Conservation (phyloP, 1,140 invertebrate genomes). For the Drosophila yakuba region DNA sequence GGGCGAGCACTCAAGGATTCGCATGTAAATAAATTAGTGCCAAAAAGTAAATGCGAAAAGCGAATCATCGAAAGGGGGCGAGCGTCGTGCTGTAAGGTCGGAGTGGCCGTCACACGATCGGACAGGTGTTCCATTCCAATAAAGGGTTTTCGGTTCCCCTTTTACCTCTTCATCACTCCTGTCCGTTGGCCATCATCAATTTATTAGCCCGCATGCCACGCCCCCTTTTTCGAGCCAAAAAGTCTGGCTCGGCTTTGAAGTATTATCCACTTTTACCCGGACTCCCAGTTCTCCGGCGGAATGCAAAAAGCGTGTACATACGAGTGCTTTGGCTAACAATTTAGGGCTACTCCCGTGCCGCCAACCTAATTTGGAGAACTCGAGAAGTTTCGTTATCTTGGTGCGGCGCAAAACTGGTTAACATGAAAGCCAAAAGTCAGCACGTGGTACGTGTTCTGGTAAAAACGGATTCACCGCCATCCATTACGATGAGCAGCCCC, state of each 20-base stretch:
- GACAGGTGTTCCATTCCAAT: neutral
- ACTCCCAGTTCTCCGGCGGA: neutral
- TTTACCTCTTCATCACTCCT: constrained; percentile 11
- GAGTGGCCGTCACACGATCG: constrained; percentile 11
- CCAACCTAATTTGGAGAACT: constrained; percentile 58
- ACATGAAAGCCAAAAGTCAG: constrained; percentile 15
- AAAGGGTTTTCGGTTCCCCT: constrained; percentile 12
- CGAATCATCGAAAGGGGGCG: constrained; percentile 9
- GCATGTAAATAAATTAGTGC: constrained; percentile 70
- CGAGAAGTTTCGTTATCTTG: constrained; percentile 26
- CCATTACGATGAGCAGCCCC: constrained; percentile 11
- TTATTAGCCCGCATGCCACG: constrained; percentile 1
- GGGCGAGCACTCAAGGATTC: constrained; percentile 56
- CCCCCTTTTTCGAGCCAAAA: neutral
- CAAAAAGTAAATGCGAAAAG: constrained; percentile 58
- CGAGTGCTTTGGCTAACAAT: constrained; percentile 16
- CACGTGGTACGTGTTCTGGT: neutral
- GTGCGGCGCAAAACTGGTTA: neutral
- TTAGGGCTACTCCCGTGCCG: constrained; percentile 16
- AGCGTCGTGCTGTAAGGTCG: neutral
- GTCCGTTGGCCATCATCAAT: constrained; percentile 30
- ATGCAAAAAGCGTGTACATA: neutral
- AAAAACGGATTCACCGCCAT: neutral
- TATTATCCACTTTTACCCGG: constrained; percentile 20
- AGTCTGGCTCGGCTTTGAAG: constrained; percentile 38